Evolutionary conservation across 2,888 invertebrate species (phyloP).

Genomic region (Drosophila kambysellisi): DNA sequence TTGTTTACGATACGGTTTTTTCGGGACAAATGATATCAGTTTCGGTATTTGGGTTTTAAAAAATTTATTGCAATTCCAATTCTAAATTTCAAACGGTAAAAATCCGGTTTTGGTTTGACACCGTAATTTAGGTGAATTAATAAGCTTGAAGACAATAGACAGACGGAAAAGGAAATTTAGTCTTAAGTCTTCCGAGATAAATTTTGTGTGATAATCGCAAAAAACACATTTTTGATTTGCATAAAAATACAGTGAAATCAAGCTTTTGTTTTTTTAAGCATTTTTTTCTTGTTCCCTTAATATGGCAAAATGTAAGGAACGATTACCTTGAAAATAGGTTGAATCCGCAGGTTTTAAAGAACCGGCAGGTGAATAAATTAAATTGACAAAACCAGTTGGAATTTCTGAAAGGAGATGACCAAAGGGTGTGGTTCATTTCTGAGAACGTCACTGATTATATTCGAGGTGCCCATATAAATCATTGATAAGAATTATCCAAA

Average conservation of each 20-base stretch:
- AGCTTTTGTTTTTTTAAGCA: background rate
- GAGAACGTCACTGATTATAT: background rate
- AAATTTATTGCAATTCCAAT: background rate
- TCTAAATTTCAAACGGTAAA: background rate
- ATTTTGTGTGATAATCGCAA: background rate
- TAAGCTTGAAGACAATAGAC: background rate
- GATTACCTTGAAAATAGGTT: background rate
- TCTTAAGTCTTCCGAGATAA: background rate
- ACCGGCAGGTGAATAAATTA: background rate
- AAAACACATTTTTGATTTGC: background rate
- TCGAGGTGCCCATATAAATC: background rate
- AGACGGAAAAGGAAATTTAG: background rate
- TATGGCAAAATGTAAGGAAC: background rate
- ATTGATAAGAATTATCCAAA: background rate
- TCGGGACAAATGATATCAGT: background rate
- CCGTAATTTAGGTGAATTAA: background rate
- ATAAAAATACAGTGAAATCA: background rate
- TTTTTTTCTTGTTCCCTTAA: background rate
- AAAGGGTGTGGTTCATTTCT: background rate
- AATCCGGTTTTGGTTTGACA: background rate
- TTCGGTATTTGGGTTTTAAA: background rate
- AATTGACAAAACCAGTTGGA: background rate
- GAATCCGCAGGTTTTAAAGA: background rate
- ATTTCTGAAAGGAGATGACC: background rate
- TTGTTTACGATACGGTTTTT: background rate